These are phyloP conservation scores for Dicranocentrus wangi DNA, from an alignment of 2,888 invertebrate genomes.

Conservation along the genomic window DNA sequence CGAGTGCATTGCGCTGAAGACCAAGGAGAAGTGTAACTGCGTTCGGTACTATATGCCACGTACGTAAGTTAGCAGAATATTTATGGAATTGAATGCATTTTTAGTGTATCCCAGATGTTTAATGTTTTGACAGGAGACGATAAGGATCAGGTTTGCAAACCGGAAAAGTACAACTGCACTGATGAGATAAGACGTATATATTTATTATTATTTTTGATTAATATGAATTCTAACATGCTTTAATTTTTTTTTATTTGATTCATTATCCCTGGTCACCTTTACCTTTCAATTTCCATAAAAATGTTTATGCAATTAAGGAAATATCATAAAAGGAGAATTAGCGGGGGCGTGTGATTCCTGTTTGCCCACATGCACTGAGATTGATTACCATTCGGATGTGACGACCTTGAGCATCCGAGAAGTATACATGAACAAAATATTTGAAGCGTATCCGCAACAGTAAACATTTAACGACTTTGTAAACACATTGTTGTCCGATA, in stretches of 20 bases:
- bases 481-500: not conserved
- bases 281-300: no score
- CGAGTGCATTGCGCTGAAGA: slow-evolving; percentile 67
- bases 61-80: no score
- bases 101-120: no score
- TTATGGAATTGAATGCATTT: no score
- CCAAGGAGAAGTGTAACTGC: slow-evolving; percentile 61
- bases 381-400: slow-evolving; percentile 52
- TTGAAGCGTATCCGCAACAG: not conserved
- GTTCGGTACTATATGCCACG: slow-evolving; percentile 70
- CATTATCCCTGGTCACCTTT: no score
- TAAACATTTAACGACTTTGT: not conserved
- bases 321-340: not conserved
- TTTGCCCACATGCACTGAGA: slow-evolving; percentile 66
- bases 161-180: slow-evolving; percentile 52
- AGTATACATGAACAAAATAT: not conserved
- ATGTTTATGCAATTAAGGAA: no score
- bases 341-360: slow-evolving; percentile 45
- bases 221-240: no score
- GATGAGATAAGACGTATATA: slow-evolving; percentile 61
- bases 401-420: slow-evolving; percentile 42
- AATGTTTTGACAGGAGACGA: no score
- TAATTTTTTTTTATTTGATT: no score
- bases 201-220: no score
- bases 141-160: not conserved